These are phyloP conservation scores for Pungitius pungitius DNA, from an alignment of 2,113 vertebrate genomes.

Conservation along the genomic window DNA sequence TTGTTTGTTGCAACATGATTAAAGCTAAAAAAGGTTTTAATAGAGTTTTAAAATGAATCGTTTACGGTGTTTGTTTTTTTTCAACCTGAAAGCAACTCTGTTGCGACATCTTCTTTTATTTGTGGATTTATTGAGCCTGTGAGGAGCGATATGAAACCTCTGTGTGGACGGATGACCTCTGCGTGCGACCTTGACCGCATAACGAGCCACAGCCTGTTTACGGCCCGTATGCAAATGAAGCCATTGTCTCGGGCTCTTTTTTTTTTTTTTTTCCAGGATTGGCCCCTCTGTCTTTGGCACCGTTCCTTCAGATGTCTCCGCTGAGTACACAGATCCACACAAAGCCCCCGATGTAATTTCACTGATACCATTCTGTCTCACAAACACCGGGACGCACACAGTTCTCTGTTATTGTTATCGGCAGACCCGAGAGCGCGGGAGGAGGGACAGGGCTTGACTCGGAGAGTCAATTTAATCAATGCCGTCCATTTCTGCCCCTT, in stretches of 20 bases:
- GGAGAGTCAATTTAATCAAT: constrained; percentile 28
- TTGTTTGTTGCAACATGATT: not conserved
- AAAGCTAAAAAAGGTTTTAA: not conserved
- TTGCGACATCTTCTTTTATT: not conserved
- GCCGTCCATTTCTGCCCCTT: constrained; percentile 17
- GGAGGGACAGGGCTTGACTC: constrained; percentile 26
- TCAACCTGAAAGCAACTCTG: not conserved
- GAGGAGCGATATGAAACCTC: not conserved
- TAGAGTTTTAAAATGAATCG: not conserved
- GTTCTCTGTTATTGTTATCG: constrained; percentile 53
- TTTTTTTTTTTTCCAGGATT: constrained; percentile 75
- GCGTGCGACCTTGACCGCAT: constrained; percentile 50
- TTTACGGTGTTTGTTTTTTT: not conserved
- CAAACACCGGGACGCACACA: constrained; percentile 43
- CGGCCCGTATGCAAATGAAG: constrained; percentile 49
- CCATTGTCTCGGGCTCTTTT: constrained; percentile 66
- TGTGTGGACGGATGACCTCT: constrained; percentile 26
- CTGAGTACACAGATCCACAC: constrained; percentile 70
- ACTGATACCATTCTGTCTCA: constrained; percentile 55
- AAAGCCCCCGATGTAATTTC: constrained; percentile 73
- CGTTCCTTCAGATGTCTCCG: constrained; percentile 57
- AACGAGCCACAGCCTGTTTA: constrained; percentile 38
- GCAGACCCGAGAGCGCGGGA: constrained; percentile 19
- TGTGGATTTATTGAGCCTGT: constrained; percentile 20
- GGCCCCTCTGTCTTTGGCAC: constrained; percentile 70